Evolutionary conservation across 64 coral and sea anemone species (phyloP).

Genomic region (Pachyseris speciosa): DNA sequence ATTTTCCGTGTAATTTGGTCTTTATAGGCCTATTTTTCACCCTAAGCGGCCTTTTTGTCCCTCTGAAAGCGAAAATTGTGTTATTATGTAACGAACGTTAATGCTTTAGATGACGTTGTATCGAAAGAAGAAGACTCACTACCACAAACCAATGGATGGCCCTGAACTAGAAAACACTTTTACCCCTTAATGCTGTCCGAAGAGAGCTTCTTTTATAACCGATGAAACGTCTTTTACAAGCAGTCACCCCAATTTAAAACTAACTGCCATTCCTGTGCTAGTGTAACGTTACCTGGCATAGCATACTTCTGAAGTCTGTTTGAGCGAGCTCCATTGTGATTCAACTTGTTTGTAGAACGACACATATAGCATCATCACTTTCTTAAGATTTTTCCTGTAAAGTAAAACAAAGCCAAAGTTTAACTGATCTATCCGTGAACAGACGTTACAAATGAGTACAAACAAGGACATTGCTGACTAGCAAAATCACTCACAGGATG

Average conservation of each 20-base stretch:
- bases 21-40: too few species aligned
- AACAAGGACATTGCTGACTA: neutral
- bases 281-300: conserved; percentile 13
- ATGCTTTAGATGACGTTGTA: too few species aligned
- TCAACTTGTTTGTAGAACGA: conserved; percentile 56
- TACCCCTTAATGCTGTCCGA: too few species aligned
- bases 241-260: neutral
- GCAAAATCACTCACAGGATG: conserved; percentile 53
- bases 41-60: too few species aligned
- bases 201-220: too few species aligned
- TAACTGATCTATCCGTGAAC: neutral
- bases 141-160: too few species aligned
- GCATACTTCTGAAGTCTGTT: conserved; percentile 21
- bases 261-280: neutral
- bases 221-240: neutral
- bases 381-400: conserved; percentile 66
- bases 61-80: too few species aligned
- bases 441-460: neutral
- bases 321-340: conserved; percentile 15
- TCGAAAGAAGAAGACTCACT: too few species aligned
- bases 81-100: too few species aligned
- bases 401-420: neutral
- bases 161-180: too few species aligned
- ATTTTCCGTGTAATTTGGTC: too few species aligned
- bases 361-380: conserved; percentile 58